Evolutionary conservation across 2,113 vertebrate species (phyloP), one percentile per base, ranked within the genome.

Genomic region (Gallinago jamesoni): DNA sequence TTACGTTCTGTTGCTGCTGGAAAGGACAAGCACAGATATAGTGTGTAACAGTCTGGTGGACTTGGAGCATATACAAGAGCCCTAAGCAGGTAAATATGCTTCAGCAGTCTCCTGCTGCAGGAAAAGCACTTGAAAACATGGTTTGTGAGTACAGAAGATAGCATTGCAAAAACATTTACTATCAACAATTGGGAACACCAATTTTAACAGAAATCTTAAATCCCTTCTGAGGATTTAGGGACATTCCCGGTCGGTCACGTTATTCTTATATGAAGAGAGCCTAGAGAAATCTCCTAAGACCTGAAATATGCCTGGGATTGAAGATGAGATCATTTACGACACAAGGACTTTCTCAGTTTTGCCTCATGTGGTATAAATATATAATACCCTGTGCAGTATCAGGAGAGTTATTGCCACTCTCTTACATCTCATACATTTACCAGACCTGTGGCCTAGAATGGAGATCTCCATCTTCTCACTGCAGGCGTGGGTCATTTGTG

Each of bases 351-450:
- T 19, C 28, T 68, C 35, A 52, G 39, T 73, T 88, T 85, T 94
- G 16, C 45, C 35, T 7, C 4, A 12, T 0, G 0, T 48, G 20
- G 2, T 69, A 33, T 50, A 59, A 70, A 81, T 84, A 25, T 52
- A 4, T 59, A 45, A 59, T 23, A 60, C 3, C 12, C 33, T 60
- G 3, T 60, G 27, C 15, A 52, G 45, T 69, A 35, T 39, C 21
- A 73, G 41, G 39, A 47, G 20, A 60, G 33, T 81, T 89, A 69
- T 2, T 48, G 39, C 4, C 31, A 35, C 11, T 80, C 12, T 81
- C 47, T 57, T 78, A 31, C 9, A 60, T 25, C 13, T 57, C 27
- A 30, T 14, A 3, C 4, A 16, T 75, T 66, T 59, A 23, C 72
- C 59, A 73, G 30, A 79, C 9, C 43, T 77, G 21, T 69, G 50